Evolutionary conservation across 1,140 invertebrate species (phyloP), one percentile per base, ranked within the genome.

Genomic region (Camponotus floridanus): DNA sequence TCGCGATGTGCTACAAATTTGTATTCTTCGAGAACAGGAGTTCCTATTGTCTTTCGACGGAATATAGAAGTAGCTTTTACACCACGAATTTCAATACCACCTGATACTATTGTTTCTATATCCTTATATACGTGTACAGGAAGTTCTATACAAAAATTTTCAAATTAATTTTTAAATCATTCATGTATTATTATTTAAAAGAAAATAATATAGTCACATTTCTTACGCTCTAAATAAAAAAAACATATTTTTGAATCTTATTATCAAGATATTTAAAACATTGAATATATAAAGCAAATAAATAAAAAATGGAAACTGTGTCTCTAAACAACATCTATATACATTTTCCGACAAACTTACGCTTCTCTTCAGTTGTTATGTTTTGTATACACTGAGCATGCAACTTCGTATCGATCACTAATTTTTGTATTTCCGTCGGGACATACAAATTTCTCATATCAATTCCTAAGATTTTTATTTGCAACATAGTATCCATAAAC

Each of bases 401-500:
- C 91, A 95, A 96, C 6, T 96, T 95, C 0, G 97, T 97, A 92
- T 99, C 97, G 62, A 99, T 98, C 7, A 96, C 95, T 0, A 99
- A 90, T 83, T 97, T 97, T 65, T 97, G 96, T 48, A 99, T 98
- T 86, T 97, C 96, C 0, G 98, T 99, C 2, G 98, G 98, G 0
- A 99, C 96, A 90, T 97, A 97, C 0, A 99, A 96, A 21, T 96
- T 96, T 84, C 97, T 94, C 0, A 97, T 97, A 87, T 98, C 97
- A 18, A 96, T 94, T 31, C 96, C 96, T 0, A 99, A 91, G 65
- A 99, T 97, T 86, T 97, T 96, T 87, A 99, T 96, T 93, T 99
- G 99, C 21, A 99, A 94, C 97, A 99, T 97, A 26, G 97, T 98
- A 93, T 99, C 99, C 96, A 99, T 97, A 93, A 99, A 99, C 0